phyloP scores from a whole-genome alignment of 2,797 vertebrate genomes.

The Adelosebastes latens region DNA sequence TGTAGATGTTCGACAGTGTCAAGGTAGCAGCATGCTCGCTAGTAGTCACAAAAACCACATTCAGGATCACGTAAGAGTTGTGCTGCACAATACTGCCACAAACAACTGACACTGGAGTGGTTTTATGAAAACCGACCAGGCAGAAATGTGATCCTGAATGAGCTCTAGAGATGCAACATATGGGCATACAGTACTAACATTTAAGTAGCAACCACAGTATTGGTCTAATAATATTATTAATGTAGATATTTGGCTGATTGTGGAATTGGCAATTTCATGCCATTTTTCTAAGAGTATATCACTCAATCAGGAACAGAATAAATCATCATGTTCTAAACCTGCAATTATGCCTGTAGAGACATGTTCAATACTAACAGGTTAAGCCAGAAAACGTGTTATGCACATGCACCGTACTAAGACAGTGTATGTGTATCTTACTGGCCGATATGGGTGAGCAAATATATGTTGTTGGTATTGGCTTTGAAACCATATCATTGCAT shows the following conservation, averaged over 20 bases:
- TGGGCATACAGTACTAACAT: not conserved
- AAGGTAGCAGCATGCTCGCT: slow-evolving; percentile 38
- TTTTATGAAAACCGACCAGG: not conserved
- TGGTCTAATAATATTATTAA: not conserved
- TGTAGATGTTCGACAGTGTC: slow-evolving; percentile 8
- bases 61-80: slow-evolving; percentile 46
- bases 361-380: slow-evolving; percentile 26
- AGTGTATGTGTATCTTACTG: not conserved
- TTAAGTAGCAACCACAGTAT: not conserved
- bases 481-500: slow-evolving; percentile 20
- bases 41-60: slow-evolving; percentile 15
- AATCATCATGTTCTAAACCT: not conserved
- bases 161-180: slow-evolving; percentile 32
- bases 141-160: slow-evolving; percentile 59
- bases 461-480: not conserved
- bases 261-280: not conserved
- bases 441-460: not conserved
- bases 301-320: not conserved
- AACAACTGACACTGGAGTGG: not conserved
- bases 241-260: not conserved
- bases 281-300: not conserved
- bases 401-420: not conserved
- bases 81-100: not conserved
- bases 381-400: slow-evolving; percentile 8
- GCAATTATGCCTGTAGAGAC: slow-evolving; percentile 15